Percentiles rank a stretch among this genome's conserved stretches.
Conservation (phyloP, 2,888 invertebrate genomes). For the Euplagia quadripunctaria region DNA sequence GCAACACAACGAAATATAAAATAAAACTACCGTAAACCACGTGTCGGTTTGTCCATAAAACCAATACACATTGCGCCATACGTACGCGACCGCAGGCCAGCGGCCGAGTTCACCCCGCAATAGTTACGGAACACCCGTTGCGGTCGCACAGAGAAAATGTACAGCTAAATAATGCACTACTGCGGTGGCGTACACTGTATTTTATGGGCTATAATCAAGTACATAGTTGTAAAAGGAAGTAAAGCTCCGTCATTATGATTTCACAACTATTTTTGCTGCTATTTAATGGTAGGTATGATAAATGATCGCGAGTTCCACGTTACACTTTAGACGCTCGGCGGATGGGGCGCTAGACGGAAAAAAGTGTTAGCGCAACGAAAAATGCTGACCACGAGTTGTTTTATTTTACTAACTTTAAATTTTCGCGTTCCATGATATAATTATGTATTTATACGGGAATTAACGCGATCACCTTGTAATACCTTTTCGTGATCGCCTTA, state of each 20-base stretch:
- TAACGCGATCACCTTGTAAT: too few relatives aligned
- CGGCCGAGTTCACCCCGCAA: slow-evolving; percentile 41
- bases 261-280: slow-evolving; percentile 40
- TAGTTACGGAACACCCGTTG: slow-evolving; percentile 50
- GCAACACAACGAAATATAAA: slow-evolving; percentile 34
- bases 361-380: too few relatives aligned
- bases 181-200: slow-evolving; percentile 38
- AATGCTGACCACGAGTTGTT: too few relatives aligned
- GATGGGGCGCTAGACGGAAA: too few relatives aligned
- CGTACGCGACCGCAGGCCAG: slow-evolving; percentile 37
- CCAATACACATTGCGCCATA: slow-evolving; percentile 45
- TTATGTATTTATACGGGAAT: too few relatives aligned
- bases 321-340: too few relatives aligned
- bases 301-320: not conserved
- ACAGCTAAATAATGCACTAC: slow-evolving; percentile 49
- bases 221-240: slow-evolving; percentile 52
- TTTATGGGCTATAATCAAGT: slow-evolving; percentile 49
- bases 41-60: slow-evolving; percentile 37
- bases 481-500: too few relatives aligned
- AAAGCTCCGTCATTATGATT: slow-evolving; percentile 34
- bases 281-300: slow-evolving; percentile 32
- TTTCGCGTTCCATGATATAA: too few relatives aligned
- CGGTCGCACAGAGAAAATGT: slow-evolving; percentile 47
- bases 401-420: too few relatives aligned
- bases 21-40: slow-evolving; percentile 28